phyloP scores from a whole-genome alignment of 1,140 invertebrate genomes.

The Ectropis grisescens region DNA sequence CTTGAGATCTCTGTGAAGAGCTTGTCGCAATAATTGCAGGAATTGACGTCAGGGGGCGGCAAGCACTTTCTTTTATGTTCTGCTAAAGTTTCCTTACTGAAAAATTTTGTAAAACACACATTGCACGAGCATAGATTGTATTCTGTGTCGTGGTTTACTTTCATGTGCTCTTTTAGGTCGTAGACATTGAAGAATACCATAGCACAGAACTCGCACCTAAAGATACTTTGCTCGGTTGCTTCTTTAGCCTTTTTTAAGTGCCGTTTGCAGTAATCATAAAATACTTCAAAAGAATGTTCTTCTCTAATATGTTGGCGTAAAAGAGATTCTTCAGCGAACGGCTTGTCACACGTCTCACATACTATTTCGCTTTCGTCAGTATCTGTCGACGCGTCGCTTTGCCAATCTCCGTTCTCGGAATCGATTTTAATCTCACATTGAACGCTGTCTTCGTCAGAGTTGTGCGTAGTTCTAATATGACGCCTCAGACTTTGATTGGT shows the following conservation, averaged over 20 bases:
- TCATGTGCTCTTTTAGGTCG: conserved; percentile 39
- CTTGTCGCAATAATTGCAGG: conserved; percentile 38
- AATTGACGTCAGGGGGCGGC: conserved; percentile 30
- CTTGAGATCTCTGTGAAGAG: conserved; percentile 45
- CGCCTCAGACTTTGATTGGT: conserved; percentile 41
- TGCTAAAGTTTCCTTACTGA: conserved; percentile 26
- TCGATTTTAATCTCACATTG: too few relatives aligned
- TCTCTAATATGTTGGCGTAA: conserved; percentile 38
- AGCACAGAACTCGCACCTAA: conserved; percentile 32
- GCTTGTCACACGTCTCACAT: conserved; percentile 25
- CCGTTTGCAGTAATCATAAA: conserved; percentile 43
- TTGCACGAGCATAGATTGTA: conserved; percentile 35
- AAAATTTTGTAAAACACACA: conserved; percentile 49
- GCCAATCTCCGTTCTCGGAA: too few relatives aligned
- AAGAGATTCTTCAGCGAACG: conserved; percentile 19
- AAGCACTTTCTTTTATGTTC: conserved; percentile 37
- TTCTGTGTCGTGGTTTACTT: conserved; percentile 25
- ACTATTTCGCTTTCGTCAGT: too few relatives aligned
- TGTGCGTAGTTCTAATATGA: conserved; percentile 23
- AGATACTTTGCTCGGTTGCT: conserved; percentile 1
- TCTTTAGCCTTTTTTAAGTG: conserved; percentile 17
- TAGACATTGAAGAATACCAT: conserved; percentile 21
- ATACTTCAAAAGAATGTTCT: conserved; percentile 35
- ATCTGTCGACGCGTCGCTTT: too few relatives aligned
- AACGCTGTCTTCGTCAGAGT: conserved; percentile 1